Conservation (phyloP, 2,888 invertebrate genomes). For the Rapana venosa region DNA sequence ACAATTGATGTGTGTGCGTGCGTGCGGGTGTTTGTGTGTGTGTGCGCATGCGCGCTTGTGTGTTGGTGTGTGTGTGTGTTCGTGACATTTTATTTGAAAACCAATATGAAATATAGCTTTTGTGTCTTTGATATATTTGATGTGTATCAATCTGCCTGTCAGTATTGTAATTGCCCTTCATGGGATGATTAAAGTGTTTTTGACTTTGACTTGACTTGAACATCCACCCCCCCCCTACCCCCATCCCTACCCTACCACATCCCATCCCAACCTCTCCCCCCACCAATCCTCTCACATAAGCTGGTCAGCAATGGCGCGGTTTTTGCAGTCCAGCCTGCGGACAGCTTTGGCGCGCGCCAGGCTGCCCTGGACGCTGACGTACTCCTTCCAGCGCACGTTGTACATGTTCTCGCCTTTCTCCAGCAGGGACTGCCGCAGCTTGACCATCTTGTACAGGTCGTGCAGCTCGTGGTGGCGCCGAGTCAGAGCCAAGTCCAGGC, state of each 20-base stretch:
- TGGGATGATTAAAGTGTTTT: too few species aligned
- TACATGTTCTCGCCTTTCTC: conserved; percentile 38
- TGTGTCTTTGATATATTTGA: too few species aligned
- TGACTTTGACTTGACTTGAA: too few species aligned
- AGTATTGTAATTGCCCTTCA: too few species aligned
- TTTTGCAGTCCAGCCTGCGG: conserved; percentile 7
- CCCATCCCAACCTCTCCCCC: background rate
- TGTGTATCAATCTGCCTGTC: too few species aligned
- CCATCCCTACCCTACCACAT: background rate
- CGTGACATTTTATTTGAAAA: too few species aligned
- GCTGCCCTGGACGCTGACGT: background rate
- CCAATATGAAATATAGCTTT: too few species aligned
- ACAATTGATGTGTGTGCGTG: too few species aligned
- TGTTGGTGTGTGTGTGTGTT: too few species aligned
- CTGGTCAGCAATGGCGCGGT: background rate
- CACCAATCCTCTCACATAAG: background rate
- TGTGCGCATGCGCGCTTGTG: too few species aligned
- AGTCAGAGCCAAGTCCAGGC: conserved; percentile 26
- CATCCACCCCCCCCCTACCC: too few species aligned
- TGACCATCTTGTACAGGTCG: conserved; percentile 33
- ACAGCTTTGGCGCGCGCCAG: background rate
- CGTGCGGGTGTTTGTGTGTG: too few species aligned
- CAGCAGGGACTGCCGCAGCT: conserved; percentile 35
- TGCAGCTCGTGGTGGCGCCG: conserved; percentile 35
- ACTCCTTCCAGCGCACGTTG: conserved; percentile 28